Percentiles rank a stretch among this genome's conserved stretches.
These are phyloP conservation scores for Numida meleagris DNA, from an alignment of 2,113 vertebrate genomes.

Conservation along the genomic window DNA sequence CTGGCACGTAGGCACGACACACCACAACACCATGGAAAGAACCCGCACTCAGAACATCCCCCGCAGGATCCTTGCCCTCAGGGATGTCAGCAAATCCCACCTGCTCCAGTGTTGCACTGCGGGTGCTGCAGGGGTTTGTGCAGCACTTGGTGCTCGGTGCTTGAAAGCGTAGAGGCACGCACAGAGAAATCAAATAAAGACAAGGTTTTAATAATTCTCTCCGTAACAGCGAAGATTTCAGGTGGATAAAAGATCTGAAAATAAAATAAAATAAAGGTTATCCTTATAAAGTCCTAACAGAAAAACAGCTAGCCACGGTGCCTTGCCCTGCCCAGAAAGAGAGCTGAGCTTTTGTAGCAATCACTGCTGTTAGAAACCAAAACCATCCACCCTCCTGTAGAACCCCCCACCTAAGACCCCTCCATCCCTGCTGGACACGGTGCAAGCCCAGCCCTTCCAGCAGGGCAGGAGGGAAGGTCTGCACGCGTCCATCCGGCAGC, in stretches of 20 bases:
- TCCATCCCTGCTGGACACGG: background rate
- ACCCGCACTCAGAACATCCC: background rate
- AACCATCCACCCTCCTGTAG: background rate
- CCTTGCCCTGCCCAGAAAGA: background rate
- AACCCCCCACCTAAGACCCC: background rate
- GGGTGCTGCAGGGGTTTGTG: background rate
- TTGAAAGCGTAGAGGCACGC: background rate
- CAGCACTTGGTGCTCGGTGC: background rate
- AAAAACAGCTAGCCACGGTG: background rate
- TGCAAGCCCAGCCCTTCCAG: background rate
- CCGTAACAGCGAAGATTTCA: slow-evolving; percentile 40
- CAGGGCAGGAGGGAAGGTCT: background rate
- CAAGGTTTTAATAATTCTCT: slow-evolving; percentile 2
- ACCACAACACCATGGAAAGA: background rate
- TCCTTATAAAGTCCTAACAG: background rate
- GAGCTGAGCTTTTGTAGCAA: background rate
- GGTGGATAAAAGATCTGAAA: slow-evolving; percentile 59
- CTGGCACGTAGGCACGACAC: accelerated
- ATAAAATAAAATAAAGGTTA: background rate
- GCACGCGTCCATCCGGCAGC: background rate
- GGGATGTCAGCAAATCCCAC: background rate
- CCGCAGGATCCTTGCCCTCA: background rate
- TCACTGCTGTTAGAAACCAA: background rate
- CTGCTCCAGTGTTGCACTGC: background rate
- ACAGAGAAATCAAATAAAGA: background rate